Evolutionary conservation across 2,888 invertebrate species (phyloP).

Genomic region (Tridacna crocea): DNA sequence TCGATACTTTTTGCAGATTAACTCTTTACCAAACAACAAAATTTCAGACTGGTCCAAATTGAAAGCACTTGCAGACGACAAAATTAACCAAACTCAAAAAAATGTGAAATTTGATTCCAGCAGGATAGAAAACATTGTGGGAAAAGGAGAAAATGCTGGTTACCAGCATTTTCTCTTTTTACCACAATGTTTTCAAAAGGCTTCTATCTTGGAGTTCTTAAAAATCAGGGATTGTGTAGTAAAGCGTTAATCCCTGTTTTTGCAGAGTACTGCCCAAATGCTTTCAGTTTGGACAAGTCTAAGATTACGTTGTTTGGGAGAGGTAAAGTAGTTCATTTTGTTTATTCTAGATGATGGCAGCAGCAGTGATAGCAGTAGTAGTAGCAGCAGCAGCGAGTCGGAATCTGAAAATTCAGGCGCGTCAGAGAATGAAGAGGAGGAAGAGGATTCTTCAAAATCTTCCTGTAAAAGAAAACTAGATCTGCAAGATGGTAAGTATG

Average conservation of each 20-base stretch:
- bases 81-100: no score
- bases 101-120: no score
- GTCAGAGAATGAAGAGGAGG: conserved; percentile 46
- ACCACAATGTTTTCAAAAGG: no score
- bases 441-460: conserved; percentile 12
- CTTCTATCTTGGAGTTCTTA: no score
- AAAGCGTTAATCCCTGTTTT: no score
- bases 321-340: no score
- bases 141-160: conserved; percentile 8
- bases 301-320: no score
- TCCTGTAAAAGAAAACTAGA: conserved; percentile 4
- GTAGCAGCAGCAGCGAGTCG: conserved; percentile 33
- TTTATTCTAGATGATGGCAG: neutral
- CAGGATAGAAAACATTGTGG: neutral
- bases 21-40: neutral
- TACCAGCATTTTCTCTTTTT: neutral
- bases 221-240: no score
- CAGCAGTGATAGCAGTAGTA: conserved; percentile 4
- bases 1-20: neutral
- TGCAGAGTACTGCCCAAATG: no score
- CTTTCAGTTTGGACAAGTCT: no score
- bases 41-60: neutral
- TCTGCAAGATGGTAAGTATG: conserved; percentile 9
- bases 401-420: conserved; percentile 36
- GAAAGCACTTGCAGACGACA: neutral